These are phyloP conservation scores for Epicampocera succincta DNA, from an alignment of 2,888 invertebrate species.

Conservation along the genomic window DNA sequence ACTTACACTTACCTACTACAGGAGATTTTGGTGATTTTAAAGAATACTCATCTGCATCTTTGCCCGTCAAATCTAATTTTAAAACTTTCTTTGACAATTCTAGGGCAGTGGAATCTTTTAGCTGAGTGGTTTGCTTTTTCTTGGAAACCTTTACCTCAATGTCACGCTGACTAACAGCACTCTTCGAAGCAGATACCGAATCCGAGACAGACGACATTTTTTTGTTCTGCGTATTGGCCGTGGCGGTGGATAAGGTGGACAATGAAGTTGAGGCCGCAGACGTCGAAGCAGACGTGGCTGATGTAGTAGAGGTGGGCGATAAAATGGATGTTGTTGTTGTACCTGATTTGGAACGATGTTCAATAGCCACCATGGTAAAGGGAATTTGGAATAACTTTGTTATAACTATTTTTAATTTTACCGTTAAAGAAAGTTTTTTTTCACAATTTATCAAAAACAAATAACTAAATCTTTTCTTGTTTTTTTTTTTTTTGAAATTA, in stretches of 20 bases:
- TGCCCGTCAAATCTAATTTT: constrained; percentile 79
- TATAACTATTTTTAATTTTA: background rate
- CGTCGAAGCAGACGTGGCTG: constrained; percentile 70
- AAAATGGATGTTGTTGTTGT: constrained; percentile 64
- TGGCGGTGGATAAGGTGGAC: constrained; percentile 57
- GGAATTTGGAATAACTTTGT: constrained; percentile 48
- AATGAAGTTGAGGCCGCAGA: constrained; percentile 67
- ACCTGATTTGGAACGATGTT: constrained; percentile 75
- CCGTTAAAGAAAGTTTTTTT: background rate
- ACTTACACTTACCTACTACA: constrained; percentile 78
- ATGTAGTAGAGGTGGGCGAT: constrained; percentile 71
- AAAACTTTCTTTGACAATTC: constrained; percentile 79
- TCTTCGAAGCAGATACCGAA: constrained; percentile 69
- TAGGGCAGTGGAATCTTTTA: constrained; percentile 74
- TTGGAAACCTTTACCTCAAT: constrained; percentile 84
- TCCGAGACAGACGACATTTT: constrained; percentile 59
- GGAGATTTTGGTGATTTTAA: constrained; percentile 81
- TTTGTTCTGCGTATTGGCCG: constrained; percentile 46
- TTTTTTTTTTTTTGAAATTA: constrained; percentile 68
- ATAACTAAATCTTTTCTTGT: constrained; percentile 47
- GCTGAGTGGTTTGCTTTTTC: constrained; percentile 69
- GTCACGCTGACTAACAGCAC: constrained; percentile 85
- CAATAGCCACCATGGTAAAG: constrained; percentile 78
- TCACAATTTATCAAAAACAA: background rate
- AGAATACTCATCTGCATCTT: constrained; percentile 78